These are phyloP conservation scores for Thymelicus acteon DNA, from an alignment of 2,888 invertebrate species.

Conservation along the genomic window DNA sequence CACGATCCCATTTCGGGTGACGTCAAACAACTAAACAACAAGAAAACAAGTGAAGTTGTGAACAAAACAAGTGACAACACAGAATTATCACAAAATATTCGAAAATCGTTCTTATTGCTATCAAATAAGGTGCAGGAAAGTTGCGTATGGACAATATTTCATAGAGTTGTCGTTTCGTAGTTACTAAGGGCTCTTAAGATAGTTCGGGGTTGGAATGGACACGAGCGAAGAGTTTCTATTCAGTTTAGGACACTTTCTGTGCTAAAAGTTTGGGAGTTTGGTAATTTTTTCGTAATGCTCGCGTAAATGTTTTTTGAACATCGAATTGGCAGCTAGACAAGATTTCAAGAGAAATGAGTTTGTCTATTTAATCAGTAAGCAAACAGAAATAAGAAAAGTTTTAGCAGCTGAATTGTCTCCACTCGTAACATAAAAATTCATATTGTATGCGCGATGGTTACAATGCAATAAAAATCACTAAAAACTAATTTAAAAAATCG, in stretches of 20 bases:
- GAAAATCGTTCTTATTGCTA: conserved; percentile 41
- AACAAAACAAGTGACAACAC: conserved; percentile 55
- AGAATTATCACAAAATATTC: conserved; percentile 22
- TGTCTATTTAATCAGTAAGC: not conserved
- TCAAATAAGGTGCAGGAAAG: conserved; percentile 33
- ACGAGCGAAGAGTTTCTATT: conserved; percentile 31
- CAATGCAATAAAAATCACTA: too few relatives aligned
- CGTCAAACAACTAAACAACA: conserved; percentile 60
- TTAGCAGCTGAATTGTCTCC: too few relatives aligned
- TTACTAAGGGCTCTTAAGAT: conserved; percentile 51
- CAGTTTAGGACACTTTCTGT: conserved; percentile 18
- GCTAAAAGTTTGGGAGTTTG: conserved; percentile 16
- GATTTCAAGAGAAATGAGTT: not conserved
- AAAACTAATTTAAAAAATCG: too few relatives aligned
- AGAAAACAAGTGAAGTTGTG: conserved; percentile 56
- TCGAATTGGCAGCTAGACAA: too few relatives aligned
- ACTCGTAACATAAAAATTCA: too few relatives aligned
- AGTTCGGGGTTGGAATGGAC: conserved; percentile 44
- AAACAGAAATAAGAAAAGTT: too few relatives aligned
- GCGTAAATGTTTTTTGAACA: conserved; percentile 1
- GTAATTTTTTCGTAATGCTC: conserved; percentile 19
- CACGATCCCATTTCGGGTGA: conserved; percentile 48
- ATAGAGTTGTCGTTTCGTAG: conserved; percentile 53
- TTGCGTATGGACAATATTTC: conserved; percentile 62
- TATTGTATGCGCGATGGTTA: too few relatives aligned